These are phyloP conservation scores for Phenganax stokvisi DNA, from an alignment of 92 coral and sea anemone species.

Conservation along the genomic window DNA sequence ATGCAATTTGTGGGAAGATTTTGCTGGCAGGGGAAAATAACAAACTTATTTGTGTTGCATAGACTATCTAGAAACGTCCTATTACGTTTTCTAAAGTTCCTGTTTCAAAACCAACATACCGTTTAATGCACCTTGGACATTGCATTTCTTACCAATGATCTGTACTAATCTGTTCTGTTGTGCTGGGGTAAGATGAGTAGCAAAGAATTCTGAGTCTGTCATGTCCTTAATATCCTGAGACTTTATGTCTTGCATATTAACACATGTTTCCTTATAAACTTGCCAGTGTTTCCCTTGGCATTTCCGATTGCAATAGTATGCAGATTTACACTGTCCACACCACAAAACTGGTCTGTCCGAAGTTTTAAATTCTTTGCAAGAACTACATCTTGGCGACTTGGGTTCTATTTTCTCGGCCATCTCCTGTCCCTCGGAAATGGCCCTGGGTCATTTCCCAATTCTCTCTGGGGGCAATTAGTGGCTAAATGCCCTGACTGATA, in stretches of 20 bases:
- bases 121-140: slow-evolving; percentile 36
- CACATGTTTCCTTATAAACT: slow-evolving; percentile 36
- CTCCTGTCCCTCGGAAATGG: slow-evolving; percentile 58
- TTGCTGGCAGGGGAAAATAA: no score
- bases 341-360: slow-evolving; percentile 31
- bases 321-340: slow-evolving; percentile 41
- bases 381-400: slow-evolving; percentile 42
- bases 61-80: no score
- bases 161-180: slow-evolving; percentile 7
- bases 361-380: slow-evolving; percentile 29
- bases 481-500: slow-evolving; percentile 51
- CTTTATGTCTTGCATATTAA: neutral
- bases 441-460: slow-evolving; percentile 51
- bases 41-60: no score
- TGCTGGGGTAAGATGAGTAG: neutral
- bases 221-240: no score
- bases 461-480: slow-evolving; percentile 41
- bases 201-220: neutral
- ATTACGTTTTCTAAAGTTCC: no score
- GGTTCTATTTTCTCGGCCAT: slow-evolving; percentile 42
- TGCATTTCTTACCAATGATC: neutral
- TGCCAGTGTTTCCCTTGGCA: slow-evolving; percentile 49
- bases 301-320: slow-evolving; percentile 33
- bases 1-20: no score
- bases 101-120: no score